Evolutionary conservation across 2,797 vertebrate genomes (phyloP), one percentile per base, ranked within the genome.

Genomic region (Syngnathus acus): DNA sequence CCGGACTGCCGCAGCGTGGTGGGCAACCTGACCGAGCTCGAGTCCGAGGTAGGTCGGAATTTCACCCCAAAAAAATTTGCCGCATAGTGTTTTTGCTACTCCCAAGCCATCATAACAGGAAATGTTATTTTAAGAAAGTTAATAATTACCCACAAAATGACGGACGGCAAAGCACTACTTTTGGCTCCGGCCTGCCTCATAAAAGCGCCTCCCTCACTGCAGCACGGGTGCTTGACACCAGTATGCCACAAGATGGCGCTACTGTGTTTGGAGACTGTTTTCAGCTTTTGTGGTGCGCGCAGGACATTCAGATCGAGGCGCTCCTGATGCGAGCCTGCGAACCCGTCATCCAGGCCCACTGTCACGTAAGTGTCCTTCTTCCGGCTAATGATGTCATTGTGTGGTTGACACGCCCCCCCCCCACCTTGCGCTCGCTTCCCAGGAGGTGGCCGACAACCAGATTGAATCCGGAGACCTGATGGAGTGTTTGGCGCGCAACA

Each of bases 291-390:
- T n/a, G 26, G 3, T 16, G 4, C n/a, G 10, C 55, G 1, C 88
- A 99, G 97, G 95, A 99, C 71, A 98, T 99, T 79, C 96, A 99
- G 72, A 99, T 99, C 1, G 95, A 99, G 88, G 95, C 95, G 1
- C 90, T 99, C 86, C 85, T 99, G 78, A 96, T 99, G 90, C 90
- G 95, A 87, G 96, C 97, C 0, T 99, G 97, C 70, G 96, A 99
- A 32, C 94, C 95, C 5, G 92, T 98, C 77, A 96, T 99, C 87
- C 97, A 99, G 89, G 74, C 90, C 0, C 93, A 94, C 83, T 99
- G 97, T 80, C 96, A 95, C 0, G 97, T 98, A 84, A 93, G 95
- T 93, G 32, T 37, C 26, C 4, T 11, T 23, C 11, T 11, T 43
- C 21, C 14, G 43, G 8, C 14, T 7, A 0, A 32, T 17, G 21